Percentiles rank a stretch among this genome's conserved stretches.
These are phyloP conservation scores for Phylloscopus whistleri DNA, from an alignment of 2,113 vertebrate genomes.

Conservation along the genomic window DNA sequence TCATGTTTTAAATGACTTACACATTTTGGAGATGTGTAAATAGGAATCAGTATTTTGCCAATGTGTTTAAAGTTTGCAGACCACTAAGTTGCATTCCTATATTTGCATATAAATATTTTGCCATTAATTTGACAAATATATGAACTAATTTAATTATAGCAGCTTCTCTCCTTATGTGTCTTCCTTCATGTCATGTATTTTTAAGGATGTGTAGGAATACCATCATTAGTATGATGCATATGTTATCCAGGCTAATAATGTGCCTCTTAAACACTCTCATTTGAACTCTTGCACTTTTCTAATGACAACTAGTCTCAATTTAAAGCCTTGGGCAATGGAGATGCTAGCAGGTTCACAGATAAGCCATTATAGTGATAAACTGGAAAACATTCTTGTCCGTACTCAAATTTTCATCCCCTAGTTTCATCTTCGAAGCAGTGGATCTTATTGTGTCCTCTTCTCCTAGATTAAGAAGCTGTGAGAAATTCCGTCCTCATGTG, in stretches of 20 bases:
- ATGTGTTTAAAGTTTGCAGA: background rate
- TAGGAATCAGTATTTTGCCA: background rate
- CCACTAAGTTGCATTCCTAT: background rate
- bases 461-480: background rate
- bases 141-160: background rate
- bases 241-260: background rate
- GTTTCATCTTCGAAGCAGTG: background rate
- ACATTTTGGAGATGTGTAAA: fast-evolving
- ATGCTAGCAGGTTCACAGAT: background rate
- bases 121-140: background rate
- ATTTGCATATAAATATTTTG: background rate
- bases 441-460: background rate
- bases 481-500: background rate
- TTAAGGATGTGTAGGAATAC: background rate
- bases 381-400: background rate
- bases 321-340: background rate
- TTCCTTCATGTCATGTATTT: background rate
- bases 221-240: background rate
- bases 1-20: background rate
- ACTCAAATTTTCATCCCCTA: background rate
- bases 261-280: background rate
- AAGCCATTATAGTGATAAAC: background rate
- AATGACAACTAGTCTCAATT: background rate
- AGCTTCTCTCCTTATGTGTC: background rate
- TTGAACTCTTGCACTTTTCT: background rate